These are phyloP conservation scores for Lepus timidus DNA, from an alignment of 2,113 vertebrate species.

Conservation along the genomic window DNA sequence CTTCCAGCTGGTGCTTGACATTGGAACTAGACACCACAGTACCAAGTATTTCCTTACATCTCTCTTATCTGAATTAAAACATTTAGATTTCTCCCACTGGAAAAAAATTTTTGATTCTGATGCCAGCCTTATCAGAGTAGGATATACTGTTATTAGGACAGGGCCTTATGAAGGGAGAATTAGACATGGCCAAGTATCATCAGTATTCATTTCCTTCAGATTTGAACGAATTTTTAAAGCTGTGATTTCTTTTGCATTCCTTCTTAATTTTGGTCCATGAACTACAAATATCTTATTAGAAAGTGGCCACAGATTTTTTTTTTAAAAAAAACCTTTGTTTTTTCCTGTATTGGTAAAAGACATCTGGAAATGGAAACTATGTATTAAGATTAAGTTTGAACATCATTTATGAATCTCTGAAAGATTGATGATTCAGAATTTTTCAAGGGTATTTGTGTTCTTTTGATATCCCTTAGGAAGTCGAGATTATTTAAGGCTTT, in stretches of 20 bases:
- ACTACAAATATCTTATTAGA: not conserved
- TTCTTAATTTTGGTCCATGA: not conserved
- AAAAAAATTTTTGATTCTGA: not conserved
- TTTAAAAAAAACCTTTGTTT: not conserved
- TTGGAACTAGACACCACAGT: not conserved
- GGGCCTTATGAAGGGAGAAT: not conserved
- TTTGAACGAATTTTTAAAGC: not conserved
- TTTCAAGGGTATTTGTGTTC: not conserved
- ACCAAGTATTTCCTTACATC: not conserved
- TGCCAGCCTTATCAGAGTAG: not conserved
- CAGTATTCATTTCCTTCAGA: not conserved
- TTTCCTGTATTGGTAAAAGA: not conserved
- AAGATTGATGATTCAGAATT: not conserved
- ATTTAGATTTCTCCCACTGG: not conserved
- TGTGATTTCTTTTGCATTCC: slow-evolving; percentile 2
- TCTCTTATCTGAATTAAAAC: not conserved
- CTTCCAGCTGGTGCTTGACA: not conserved
- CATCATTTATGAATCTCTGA: not conserved
- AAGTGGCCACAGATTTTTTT: not conserved
- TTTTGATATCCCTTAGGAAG: slow-evolving; percentile 21
- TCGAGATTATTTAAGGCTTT: not conserved
- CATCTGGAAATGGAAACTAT: not conserved
- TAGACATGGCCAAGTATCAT: not conserved
- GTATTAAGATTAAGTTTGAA: not conserved
- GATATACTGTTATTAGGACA: not conserved